A percentile compares a stretch with the other conserved stretches of the same genome.
phyloP scores from a whole-genome alignment of 2,888 invertebrate genomes.

The Watsonalla cultraria region DNA sequence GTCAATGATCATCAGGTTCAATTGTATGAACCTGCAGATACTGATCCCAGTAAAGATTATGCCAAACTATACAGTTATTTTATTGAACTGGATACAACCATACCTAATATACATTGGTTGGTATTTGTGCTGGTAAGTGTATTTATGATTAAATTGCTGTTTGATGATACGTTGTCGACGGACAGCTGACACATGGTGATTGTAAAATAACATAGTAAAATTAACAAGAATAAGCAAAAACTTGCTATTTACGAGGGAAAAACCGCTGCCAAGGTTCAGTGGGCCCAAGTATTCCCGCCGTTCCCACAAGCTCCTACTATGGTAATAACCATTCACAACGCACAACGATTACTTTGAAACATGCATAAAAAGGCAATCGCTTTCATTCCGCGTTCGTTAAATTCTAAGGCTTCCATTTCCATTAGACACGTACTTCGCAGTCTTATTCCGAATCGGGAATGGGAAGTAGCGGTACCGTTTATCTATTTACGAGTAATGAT shows the following conservation, averaged over 20 bases:
- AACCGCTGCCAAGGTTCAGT: conserved; percentile 62
- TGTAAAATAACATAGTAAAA: conserved; percentile 38
- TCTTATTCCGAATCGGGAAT: not conserved
- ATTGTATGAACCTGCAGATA: conserved; percentile 35
- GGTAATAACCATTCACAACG: conserved; percentile 51
- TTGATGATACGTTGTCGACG: conserved; percentile 10
- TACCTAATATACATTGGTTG: not conserved
- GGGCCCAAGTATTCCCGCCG: conserved; percentile 38
- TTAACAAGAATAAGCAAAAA: conserved; percentile 43
- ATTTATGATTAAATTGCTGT: conserved; percentile 1
- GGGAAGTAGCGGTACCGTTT: not conserved
- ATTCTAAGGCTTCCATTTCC: conserved; percentile 1
- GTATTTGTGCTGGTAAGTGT: not conserved
- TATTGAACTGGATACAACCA: conserved; percentile 5
- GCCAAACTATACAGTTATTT: conserved; percentile 3
- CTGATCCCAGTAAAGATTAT: conserved; percentile 5
- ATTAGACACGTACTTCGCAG: not conserved
- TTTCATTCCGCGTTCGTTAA: conserved; percentile 7
- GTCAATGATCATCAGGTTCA: conserved; percentile 40
- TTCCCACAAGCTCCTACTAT: conserved; percentile 54
- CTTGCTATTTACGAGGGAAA: conserved; percentile 51
- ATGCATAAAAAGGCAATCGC: conserved; percentile 9
- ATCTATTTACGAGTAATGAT: not conserved
- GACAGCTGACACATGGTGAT: conserved; percentile 7
- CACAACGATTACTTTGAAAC: conserved; percentile 37